Evolutionary conservation across 1,140 invertebrate genomes (phyloP), one percentile per base, ranked within the genome.

Genomic region (Drosophila chauvacae): DNA sequence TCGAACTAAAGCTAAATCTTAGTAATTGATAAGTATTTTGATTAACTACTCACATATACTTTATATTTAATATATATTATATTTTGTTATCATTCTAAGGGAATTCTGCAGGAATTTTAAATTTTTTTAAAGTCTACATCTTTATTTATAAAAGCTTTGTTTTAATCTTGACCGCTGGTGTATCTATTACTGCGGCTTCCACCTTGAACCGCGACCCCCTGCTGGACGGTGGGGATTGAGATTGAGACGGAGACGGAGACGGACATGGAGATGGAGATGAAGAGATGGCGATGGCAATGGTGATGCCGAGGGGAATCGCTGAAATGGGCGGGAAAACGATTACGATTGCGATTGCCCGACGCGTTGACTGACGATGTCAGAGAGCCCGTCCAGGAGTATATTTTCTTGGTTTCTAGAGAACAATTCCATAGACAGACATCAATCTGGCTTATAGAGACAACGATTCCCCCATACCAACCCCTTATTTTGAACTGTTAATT

Each of bases 301-400:
- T 6, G 26, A 30, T 33, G 28, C 50, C 53, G 9, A 56, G 53
- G 35, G 53, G 35, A 39, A 56, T 39, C 53, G 35, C 53, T 56
- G 53, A 37, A 56, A 56, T 56, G 53, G 53, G 53, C 35, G 53
- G 53, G 53, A 56, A 56, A 56, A 39, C 51, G 51, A 55, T 55
- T 55, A 39, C 53, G 35, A 39, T 39, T 56, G 33, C 53, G 33
- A 55, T 55, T 55, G 35, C 53, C 20, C 35, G 53, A 56, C 53
- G 53, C 53, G 53, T 56, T 56, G 53, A 56, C 53, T 56, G 53
- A 39, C 53, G 53, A 56, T 56, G 53, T 56, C 53, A 56, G 53
- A 56, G 37, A 55, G 35, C 7, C 33, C 14, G 20, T 26, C 14
- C 53, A 37, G 35, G n/a, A 56, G 4, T 56, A 53, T 4, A 53